Base-by-base conservation (phyloP, 2,797 vertebrate genomes). In the Anisognathus igniventris region DNA sequence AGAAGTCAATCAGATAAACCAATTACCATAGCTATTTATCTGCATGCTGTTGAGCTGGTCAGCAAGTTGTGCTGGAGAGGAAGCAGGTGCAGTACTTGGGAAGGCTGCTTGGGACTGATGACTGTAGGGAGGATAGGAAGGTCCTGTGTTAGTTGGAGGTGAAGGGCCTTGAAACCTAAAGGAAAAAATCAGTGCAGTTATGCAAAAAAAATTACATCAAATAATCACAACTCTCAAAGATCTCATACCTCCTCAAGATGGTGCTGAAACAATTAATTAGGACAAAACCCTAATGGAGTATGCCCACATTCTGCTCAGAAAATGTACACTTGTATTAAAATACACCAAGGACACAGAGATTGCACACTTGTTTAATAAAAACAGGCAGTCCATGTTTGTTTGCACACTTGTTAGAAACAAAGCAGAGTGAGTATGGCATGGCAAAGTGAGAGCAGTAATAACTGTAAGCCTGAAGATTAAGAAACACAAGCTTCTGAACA, bases 11-110 rank as follows among this genome's bases (percentile, higher is more conserved):
- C 17, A 67, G 39, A 86, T 6, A 33, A 44, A 87, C 21, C 17
- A 15, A 47, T 97, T 98, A 99, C 99, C 98, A 83, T 98, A 98
- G 96, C 93, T 98, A 74, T 98, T 98, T 89, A 99, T 92, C 71
- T 98, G 98, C 99, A 99, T 98, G 66, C 97, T 97, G 94, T 86
- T 96, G 96, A 99, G 98, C 94, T 99, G 99, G 97, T 97, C 98
- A 75, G 98, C 97, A 91, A 99, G 96, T 28, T 99, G 99, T 88
- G 98, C 96, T 30, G 98, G 22, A 78, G 98, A 95, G 18, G 97
- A 97, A 33, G 92, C 28, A 83, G 97, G 67, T 27, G 95, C 86
- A 94, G 97, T 96, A 83, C 94, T 98, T 68, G 98, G 97, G 88
- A 98, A 98, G 24, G 97, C 66, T 2, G 97, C 73, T 21, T 97